Evolutionary conservation across 2,888 invertebrate species (phyloP).

Genomic region (Coenonympha arcania): DNA sequence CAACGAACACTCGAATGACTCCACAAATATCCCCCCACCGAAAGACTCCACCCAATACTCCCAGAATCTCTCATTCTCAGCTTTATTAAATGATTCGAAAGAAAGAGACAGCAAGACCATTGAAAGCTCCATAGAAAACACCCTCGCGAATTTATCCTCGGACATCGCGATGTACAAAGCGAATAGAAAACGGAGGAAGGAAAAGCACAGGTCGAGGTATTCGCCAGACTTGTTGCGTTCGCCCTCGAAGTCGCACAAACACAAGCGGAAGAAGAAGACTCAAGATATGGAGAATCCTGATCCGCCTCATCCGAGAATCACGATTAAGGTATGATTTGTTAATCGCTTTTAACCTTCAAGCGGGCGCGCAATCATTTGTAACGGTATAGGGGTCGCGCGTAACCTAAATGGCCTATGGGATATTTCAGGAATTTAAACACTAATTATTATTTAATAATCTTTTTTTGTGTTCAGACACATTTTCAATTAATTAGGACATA

Average conservation of each 20-base stretch:
- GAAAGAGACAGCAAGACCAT: conserved; percentile 64
- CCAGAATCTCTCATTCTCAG: conserved; percentile 68
- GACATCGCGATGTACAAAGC: conserved; percentile 74
- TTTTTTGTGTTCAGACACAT: too few species aligned
- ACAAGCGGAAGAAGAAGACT: conserved; percentile 86
- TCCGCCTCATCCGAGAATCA: conserved; percentile 81
- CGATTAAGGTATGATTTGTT: conserved; percentile 77
- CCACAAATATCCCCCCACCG: conserved; percentile 44
- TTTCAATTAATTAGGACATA: too few species aligned
- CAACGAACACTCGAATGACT: conserved; percentile 67
- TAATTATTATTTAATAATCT: too few species aligned
- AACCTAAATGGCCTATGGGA: too few species aligned
- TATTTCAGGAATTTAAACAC: too few species aligned
- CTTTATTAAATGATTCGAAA: conserved; percentile 58
- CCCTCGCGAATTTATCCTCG: conserved; percentile 63
- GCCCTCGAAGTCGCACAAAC: conserved; percentile 82
- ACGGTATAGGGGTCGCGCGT: too few species aligned
- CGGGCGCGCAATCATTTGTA: too few species aligned
- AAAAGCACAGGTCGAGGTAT: conserved; percentile 83
- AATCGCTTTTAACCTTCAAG: neutral
- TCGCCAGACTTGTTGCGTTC: conserved; percentile 79
- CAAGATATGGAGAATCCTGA: conserved; percentile 76
- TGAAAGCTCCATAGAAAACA: conserved; percentile 65
- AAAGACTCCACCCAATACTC: conserved; percentile 46
- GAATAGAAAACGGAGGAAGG: conserved; percentile 80